Base-by-base conservation (phyloP, 1,140 invertebrate genomes). In the Procambarus clarkii region DNA sequence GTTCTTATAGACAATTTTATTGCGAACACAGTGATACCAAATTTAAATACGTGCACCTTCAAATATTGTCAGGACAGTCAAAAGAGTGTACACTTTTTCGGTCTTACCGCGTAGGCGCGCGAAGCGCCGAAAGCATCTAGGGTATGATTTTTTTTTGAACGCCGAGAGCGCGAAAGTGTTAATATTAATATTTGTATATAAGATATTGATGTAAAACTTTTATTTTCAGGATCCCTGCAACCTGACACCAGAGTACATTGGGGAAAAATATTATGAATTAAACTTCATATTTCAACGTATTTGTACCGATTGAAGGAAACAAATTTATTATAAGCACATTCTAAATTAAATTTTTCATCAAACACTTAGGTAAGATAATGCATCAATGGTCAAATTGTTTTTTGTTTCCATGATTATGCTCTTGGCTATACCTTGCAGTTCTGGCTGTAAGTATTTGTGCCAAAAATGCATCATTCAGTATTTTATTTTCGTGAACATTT, bases 281-380 rank as follows among this genome's bases (percentile, higher is more conserved):
- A 96, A 96, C 93, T 96, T 96, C 89, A 94, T 95, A 92, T 95
- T 96, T 77, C 95, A 95, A 92, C 94, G 96, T 94, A 95, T 95
- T 92, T 96, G 96, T 94, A 95, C 95, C 92, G 96, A 96, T 93
- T 96, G 94, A 90, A 13, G 44, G 13, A 60, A n/a, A 79, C 5
- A 74, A 48, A 34, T 82, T 76, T 82, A 54, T 44, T 24, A 5
- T 60, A 21, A 86, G 5, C n/a, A 86, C 76, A 54, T 45, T 82
- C n/a, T 54, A 21, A 45, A 60, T 82, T 34, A 21, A 54, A n/a
- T 24, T 86, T 24, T 76, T 4, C 8, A 54, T 24, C 54, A 21
- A 44, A 9, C 24, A 58, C 13, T 13, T 24, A 34, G 9, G 21
- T 69, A 34, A 34, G 34, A 34, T 64, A 15, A 44, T 9, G 9